A percentile compares a stretch with the other conserved stretches of the same genome.
Conservation (phyloP, 2,888 invertebrate species). For the Agonopterix alstromeriana region DNA sequence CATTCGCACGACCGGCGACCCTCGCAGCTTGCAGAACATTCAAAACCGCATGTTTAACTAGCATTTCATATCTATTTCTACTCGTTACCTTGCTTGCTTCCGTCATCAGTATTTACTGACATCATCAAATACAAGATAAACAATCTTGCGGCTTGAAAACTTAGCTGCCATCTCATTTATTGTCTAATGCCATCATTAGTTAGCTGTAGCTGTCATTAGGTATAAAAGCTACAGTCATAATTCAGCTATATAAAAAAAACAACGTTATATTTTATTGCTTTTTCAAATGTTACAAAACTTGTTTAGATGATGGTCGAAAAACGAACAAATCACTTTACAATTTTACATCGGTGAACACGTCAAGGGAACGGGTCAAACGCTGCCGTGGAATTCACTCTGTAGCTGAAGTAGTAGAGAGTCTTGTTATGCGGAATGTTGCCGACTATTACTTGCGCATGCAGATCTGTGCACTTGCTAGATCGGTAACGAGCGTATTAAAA, state of each 20-base stretch:
- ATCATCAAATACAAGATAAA: constrained; percentile 35
- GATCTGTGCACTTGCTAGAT: constrained; percentile 26
- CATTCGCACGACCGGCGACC: constrained; percentile 30
- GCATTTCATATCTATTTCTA: too few species aligned
- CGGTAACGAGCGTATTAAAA: constrained; percentile 32
- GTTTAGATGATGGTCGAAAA: not conserved
- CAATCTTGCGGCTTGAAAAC: constrained; percentile 10
- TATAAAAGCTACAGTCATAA: constrained; percentile 6
- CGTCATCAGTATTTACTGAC: constrained; percentile 40
- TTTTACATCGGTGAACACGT: too few species aligned
- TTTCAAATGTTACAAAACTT: constrained; percentile 2
- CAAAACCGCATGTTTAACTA: constrained; percentile 1
- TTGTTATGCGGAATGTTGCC: constrained; percentile 29
- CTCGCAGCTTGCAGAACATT: constrained; percentile 6
- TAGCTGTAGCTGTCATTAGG: constrained; percentile 5
- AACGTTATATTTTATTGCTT: constrained; percentile 3
- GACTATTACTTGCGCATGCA: constrained; percentile 33
- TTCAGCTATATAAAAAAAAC: constrained; percentile 5
- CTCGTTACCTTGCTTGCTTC: constrained; percentile 29
- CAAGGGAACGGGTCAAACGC: constrained; percentile 12
- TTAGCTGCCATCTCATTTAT: constrained; percentile 1
- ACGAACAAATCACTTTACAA: not conserved
- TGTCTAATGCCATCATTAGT: constrained; percentile 3
- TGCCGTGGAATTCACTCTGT: constrained; percentile 20
- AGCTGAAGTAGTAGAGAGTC: constrained; percentile 23